Evolutionary conservation across 2,888 invertebrate species (phyloP).

Genomic region (Cepaea hortensis): DNA sequence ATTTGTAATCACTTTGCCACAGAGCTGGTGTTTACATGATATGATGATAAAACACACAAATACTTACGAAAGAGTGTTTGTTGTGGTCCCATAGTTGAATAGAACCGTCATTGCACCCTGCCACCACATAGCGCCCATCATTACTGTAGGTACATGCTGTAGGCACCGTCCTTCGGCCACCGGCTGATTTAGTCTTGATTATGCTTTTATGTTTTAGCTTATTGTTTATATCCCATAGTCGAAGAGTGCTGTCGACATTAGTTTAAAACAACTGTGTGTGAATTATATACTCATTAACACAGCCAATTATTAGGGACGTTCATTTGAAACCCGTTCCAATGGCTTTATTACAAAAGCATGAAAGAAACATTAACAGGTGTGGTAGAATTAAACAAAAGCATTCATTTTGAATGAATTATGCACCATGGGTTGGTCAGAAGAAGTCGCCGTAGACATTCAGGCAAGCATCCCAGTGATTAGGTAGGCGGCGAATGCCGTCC

Average conservation of each 20-base stretch:
- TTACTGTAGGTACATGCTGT: slow-evolving; percentile 89
- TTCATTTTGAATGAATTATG: no score
- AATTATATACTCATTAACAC: background rate
- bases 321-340: no score
- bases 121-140: slow-evolving; percentile 91
- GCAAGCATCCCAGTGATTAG: no score
- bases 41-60: background rate
- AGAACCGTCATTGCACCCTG: slow-evolving; percentile 95
- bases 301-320: background rate
- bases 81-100: slow-evolving; percentile 98
- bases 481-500: no score
- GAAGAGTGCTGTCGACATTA: slow-evolving; percentile 81
- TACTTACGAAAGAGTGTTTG: slow-evolving; percentile 84
- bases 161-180: slow-evolving; percentile 90
- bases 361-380: no score
- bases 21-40: no score
- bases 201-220: slow-evolving; percentile 84
- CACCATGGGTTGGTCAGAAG: no score
- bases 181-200: slow-evolving; percentile 84
- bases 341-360: no score
- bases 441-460: no score
- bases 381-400: no score
- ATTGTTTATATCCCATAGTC: slow-evolving; percentile 91
- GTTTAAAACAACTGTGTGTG: background rate
- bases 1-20: no score